These are phyloP conservation scores for Solea senegalensis DNA, from an alignment of 2,113 vertebrate species.

Conservation along the genomic window DNA sequence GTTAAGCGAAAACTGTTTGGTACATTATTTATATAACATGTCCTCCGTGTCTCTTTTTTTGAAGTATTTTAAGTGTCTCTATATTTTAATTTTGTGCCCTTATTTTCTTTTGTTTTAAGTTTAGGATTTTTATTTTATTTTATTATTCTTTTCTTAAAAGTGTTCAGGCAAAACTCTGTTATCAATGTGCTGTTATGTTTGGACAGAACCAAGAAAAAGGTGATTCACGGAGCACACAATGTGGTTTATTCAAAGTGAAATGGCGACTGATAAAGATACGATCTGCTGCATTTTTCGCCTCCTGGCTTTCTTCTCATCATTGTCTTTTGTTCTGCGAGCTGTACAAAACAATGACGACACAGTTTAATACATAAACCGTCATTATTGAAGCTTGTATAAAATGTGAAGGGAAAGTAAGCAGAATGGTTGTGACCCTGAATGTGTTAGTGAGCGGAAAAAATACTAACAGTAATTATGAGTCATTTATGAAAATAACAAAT, in stretches of 20 bases:
- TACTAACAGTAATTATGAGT: too few relatives aligned
- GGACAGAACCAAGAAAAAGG: conserved; percentile 18
- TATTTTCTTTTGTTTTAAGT: neutral
- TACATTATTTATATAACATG: conserved; percentile 57
- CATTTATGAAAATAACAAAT: too few relatives aligned
- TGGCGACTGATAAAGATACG: conserved; percentile 49
- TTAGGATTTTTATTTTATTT: neutral
- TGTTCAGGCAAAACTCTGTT: too few relatives aligned
- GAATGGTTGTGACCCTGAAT: neutral
- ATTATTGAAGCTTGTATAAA: neutral
- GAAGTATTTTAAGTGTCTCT: neutral
- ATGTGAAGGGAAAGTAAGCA: neutral
- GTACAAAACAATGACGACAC: conserved; percentile 3
- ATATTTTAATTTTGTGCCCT: neutral
- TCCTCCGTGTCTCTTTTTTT: neutral
- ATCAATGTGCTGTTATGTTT: conserved; percentile 9
- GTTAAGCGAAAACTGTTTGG: conserved; percentile 18
- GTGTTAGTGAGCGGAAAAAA: neutral
- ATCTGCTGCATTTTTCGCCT: conserved; percentile 65
- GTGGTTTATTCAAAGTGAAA: conserved; percentile 46
- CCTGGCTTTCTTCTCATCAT: conserved; percentile 45
- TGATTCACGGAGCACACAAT: conserved; percentile 49
- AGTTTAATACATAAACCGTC: too few relatives aligned
- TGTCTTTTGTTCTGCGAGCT: conserved; percentile 49
- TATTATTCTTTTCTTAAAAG: too few relatives aligned